A percentile compares a stretch with the other conserved stretches of the same genome.
Evolutionary conservation across 2,113 vertebrate genomes (phyloP).

Genomic region (Dolichallabes microphthalmus): DNA sequence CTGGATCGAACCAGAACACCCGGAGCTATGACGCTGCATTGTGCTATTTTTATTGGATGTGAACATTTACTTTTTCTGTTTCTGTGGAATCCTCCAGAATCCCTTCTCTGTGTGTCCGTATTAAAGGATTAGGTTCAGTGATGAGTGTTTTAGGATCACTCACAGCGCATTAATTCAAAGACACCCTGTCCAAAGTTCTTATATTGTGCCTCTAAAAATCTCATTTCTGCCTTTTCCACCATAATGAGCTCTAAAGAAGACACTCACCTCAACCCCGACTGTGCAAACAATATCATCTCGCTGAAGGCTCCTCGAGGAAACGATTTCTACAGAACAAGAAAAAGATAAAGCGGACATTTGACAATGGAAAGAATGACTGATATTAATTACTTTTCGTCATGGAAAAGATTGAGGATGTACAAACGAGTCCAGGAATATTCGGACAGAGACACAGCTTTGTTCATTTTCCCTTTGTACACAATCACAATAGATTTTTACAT

Average conservation of each 20-base stretch:
- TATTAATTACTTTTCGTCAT: not conserved
- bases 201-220: not conserved
- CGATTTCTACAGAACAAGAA: not conserved
- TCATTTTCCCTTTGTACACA: too few species aligned
- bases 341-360: not conserved
- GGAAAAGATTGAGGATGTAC: not conserved
- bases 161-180: not conserved
- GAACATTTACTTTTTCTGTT: not conserved
- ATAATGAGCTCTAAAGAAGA: not conserved
- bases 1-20: not conserved
- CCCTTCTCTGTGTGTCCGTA: not conserved
- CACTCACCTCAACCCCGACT: not conserved
- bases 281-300: not conserved
- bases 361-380: not conserved
- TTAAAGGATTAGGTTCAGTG: not conserved
- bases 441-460: too few species aligned
- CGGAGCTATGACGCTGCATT: not conserved
- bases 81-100: not conserved
- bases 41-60: not conserved
- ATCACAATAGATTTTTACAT: too few species aligned
- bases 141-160: not conserved
- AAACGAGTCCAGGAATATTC: too few species aligned
- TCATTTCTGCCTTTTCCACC: not conserved
- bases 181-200: not conserved
- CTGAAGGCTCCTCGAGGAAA: not conserved